These are phyloP conservation scores for Holcopasites calliopsidis DNA, from an alignment of 1,140 invertebrate species.

Conservation along the genomic window DNA sequence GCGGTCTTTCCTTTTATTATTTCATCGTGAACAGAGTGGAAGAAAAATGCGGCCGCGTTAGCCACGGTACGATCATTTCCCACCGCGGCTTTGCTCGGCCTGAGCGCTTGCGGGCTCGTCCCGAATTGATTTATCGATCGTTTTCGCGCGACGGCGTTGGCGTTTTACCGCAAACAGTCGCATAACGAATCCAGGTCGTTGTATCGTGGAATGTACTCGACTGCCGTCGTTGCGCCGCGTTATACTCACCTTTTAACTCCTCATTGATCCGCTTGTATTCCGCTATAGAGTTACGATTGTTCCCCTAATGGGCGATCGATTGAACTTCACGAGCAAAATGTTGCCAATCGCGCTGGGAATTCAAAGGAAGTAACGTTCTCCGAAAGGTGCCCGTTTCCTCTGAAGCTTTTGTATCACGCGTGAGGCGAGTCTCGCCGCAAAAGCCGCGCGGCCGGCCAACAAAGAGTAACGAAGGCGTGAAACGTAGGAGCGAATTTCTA, in stretches of 20 bases:
- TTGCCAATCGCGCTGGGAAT: too few species aligned
- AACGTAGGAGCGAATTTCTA: constrained; percentile 13
- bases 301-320: too few species aligned
- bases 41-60: constrained; percentile 6
- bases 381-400: neutral
- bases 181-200: constrained; percentile 48
- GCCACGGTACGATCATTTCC: constrained; percentile 28
- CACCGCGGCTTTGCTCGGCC: constrained; percentile 19
- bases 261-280: constrained; percentile 26
- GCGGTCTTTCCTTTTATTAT: neutral
- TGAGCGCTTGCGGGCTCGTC: constrained; percentile 52
- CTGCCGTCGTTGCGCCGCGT: constrained; percentile 1
- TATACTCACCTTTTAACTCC: neutral
- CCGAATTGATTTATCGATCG: constrained; percentile 63
- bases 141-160: constrained; percentile 41
- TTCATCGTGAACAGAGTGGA: neutral
- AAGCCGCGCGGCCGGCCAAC: neutral
- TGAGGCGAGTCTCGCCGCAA: constrained; percentile 1
- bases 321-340: too few species aligned
- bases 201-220: too few species aligned
- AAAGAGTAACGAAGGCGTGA: constrained; percentile 21
- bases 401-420: neutral
- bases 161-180: constrained; percentile 54
- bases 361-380: too few species aligned
- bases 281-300: too few species aligned